phyloP scores from a whole-genome alignment of 2,113 vertebrate species.

The Larimichthys crocea region DNA sequence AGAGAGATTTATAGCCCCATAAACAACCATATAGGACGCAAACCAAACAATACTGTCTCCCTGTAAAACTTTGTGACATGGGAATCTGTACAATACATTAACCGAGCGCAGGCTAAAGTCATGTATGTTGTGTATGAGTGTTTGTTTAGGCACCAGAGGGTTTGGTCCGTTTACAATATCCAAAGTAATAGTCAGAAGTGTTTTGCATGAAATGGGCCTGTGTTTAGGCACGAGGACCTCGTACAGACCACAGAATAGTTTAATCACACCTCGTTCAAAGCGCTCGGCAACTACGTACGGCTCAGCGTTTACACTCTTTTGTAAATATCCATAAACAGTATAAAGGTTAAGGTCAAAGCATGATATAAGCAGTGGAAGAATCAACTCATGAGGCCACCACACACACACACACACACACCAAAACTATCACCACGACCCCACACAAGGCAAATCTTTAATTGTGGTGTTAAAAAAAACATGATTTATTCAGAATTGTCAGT shows the following conservation, averaged over 20 bases:
- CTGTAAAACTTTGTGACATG: neutral
- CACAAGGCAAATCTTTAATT: neutral
- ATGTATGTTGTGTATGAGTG: slow-evolving; percentile 29
- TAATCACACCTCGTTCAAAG: slow-evolving; percentile 37
- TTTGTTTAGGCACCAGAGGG: slow-evolving; percentile 9
- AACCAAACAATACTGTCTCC: slow-evolving; percentile 4
- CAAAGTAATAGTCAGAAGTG: slow-evolving; percentile 8
- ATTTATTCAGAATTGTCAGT: no score
- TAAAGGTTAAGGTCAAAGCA: slow-evolving; percentile 17
- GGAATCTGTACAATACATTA: neutral
- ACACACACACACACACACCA: slow-evolving; percentile 1
- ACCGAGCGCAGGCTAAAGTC: neutral
- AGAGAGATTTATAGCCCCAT: slow-evolving; percentile 20
- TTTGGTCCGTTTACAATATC: slow-evolving; percentile 5
- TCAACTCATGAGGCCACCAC: neutral
- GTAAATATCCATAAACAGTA: slow-evolving; percentile 47
- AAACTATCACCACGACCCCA: neutral
- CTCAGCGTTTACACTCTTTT: slow-evolving; percentile 33
- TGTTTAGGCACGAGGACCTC: slow-evolving; percentile 14
- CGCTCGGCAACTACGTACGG: neutral
- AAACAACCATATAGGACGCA: slow-evolving; percentile 9
- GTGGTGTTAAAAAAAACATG: neutral
- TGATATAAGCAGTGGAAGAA: slow-evolving; percentile 46
- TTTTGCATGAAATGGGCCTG: slow-evolving; percentile 10
- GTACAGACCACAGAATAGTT: slow-evolving; percentile 14